Percentiles rank a stretch among this genome's conserved stretches.
phyloP scores from a whole-genome alignment of 1,140 invertebrate genomes.

The Drosophila ficusphila region DNA sequence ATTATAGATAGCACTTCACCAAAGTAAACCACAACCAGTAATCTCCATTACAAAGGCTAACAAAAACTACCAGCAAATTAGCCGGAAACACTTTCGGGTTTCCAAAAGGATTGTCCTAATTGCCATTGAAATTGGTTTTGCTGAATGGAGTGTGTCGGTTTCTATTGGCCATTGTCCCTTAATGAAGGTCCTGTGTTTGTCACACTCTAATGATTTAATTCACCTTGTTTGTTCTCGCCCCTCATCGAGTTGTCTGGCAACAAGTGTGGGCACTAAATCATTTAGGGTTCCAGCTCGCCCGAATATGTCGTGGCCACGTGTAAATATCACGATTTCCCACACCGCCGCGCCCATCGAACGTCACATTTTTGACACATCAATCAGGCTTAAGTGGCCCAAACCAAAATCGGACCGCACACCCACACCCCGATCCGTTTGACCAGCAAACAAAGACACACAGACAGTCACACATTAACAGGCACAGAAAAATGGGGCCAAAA shows the following conservation, averaged over 20 bases:
- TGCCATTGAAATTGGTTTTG: constrained; percentile 21
- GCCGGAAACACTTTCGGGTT: constrained; percentile 4
- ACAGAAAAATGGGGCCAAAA: constrained; percentile 3
- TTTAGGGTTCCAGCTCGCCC: constrained; percentile 19
- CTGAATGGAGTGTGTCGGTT: background rate
- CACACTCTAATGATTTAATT: constrained; percentile 50
- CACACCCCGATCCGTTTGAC: background rate
- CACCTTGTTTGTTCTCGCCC: constrained; percentile 17
- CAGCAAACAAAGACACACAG: background rate
- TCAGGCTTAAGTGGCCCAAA: constrained; percentile 60
- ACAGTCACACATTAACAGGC: no score
- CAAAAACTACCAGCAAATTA: constrained; percentile 17
- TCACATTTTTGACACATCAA: constrained; percentile 61
- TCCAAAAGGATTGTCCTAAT: constrained; percentile 22
- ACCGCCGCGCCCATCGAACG: constrained; percentile 4
- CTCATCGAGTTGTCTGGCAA: constrained; percentile 15
- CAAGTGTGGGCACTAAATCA: constrained; percentile 41
- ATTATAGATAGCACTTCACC: background rate
- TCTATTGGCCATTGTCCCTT: constrained; percentile 28
- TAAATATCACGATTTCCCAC: constrained; percentile 34
- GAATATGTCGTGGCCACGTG: constrained; percentile 20
- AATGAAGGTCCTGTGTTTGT: constrained; percentile 34
- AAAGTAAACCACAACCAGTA: background rate
- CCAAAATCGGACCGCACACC: constrained; percentile 1
- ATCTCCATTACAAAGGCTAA: constrained; percentile 10